phyloP scores from a whole-genome alignment of 2,888 invertebrate genomes.

The Nowickia ferox region DNA sequence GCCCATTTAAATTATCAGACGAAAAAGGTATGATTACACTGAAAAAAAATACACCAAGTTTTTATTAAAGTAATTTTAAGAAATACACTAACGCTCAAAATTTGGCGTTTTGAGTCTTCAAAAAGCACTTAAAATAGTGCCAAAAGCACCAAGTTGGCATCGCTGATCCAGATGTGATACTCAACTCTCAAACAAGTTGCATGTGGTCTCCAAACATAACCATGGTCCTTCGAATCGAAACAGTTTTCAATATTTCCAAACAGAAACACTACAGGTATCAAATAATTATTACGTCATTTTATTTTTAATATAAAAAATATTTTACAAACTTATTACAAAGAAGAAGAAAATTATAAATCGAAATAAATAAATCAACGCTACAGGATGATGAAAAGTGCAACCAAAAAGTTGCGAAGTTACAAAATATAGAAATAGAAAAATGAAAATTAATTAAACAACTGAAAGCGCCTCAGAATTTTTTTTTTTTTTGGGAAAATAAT shows the following conservation, averaged over 20 bases:
- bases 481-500: constrained; percentile 18
- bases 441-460: constrained; percentile 52
- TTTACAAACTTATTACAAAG: constrained; percentile 47
- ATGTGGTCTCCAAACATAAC: not conserved
- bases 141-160: too few species aligned
- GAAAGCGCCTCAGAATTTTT: constrained; percentile 71
- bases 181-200: not conserved
- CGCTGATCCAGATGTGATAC: too few species aligned
- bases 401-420: constrained; percentile 47
- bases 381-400: constrained; percentile 50
- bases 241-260: not conserved
- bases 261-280: constrained; percentile 24
- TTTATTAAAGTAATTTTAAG: too few species aligned
- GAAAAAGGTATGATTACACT: too few species aligned
- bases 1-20: too few species aligned
- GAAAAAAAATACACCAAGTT: too few species aligned
- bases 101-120: too few species aligned
- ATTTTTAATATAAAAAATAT: constrained; percentile 63
- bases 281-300: constrained; percentile 69
- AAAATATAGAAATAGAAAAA: constrained; percentile 7
- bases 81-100: too few species aligned
- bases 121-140: too few species aligned
- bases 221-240: constrained; percentile 5
- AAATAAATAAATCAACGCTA: constrained; percentile 58
- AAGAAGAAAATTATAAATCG: not conserved